These are phyloP conservation scores for Brenthis ino DNA, from an alignment of 2,888 invertebrate genomes.

Conservation along the genomic window DNA sequence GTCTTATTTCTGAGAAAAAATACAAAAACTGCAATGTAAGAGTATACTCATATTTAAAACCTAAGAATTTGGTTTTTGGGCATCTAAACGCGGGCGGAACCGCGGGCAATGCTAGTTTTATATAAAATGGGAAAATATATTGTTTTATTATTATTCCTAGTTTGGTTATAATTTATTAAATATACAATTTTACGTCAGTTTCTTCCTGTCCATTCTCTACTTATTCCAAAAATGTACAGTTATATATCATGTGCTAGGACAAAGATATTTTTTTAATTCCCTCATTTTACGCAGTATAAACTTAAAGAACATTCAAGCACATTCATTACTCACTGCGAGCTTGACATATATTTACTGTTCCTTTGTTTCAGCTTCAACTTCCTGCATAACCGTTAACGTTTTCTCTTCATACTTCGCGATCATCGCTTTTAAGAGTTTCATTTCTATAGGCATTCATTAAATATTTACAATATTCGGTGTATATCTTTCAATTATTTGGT, in stretches of 20 bases:
- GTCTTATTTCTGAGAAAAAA: too few relatives aligned
- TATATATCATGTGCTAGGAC: constrained; percentile 1
- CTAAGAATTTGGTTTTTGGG: too few relatives aligned
- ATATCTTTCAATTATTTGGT: not conserved
- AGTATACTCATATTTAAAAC: too few relatives aligned
- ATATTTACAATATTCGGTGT: constrained; percentile 9
- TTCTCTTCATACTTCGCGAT: constrained; percentile 15
- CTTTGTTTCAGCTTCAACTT: constrained; percentile 49
- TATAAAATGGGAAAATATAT: too few relatives aligned
- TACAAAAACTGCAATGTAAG: too few relatives aligned
- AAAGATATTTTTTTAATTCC: constrained; percentile 8
- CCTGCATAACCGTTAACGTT: constrained; percentile 29
- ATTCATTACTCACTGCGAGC: constrained; percentile 58
- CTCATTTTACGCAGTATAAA: constrained; percentile 34
- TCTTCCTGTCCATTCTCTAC: constrained; percentile 31
- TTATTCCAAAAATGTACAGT: constrained; percentile 31
- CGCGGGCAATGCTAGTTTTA: too few relatives aligned
- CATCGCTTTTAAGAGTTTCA: constrained; percentile 16
- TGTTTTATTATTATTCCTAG: too few relatives aligned
- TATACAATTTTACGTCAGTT: too few relatives aligned
- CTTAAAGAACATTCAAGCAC: constrained; percentile 50
- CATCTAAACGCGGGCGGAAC: too few relatives aligned
- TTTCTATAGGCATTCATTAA: constrained; percentile 16
- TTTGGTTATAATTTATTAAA: too few relatives aligned
- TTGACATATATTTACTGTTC: constrained; percentile 56